Base-by-base conservation (phyloP, 1,140 invertebrate species). In the Leptinotarsa texana region DNA sequence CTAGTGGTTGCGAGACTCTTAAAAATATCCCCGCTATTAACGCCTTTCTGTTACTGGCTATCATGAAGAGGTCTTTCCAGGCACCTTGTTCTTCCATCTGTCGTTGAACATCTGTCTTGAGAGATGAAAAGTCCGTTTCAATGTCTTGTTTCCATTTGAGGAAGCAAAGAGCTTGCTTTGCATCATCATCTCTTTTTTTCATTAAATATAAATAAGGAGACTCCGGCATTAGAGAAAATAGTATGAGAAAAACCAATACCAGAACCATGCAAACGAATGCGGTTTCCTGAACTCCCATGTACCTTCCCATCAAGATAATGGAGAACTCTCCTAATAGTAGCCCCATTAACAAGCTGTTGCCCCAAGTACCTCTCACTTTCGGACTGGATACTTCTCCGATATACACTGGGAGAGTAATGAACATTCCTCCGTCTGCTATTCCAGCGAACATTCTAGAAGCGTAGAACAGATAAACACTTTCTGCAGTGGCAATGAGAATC, bases 381-480 rank as follows among this genome's bases (percentile, higher is more conserved):
- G 90, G 84, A 71, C 91, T 88, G 33, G 92, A 86, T 57, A 93
- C 87, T 86, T 92, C 90, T 73, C 89, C 88, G 33, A 92, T 84
- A 79, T 90, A 92, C 81, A 92, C 88, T 0, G 90, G 89, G 15
- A 83, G 65, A 4, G 79, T 73, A 5, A 77, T 70, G 63, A 81
- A 83, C 42, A 80, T 68, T 27, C 77, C 76, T 13, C 76, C 81
- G 68, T 84, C 81, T 15, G 72, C 80, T 2, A 84, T 68, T 48
- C 84, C 84, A 42, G 72, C 65, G 13, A 79, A 70, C 51, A 80
- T 72, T 71, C 79, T 74, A 2, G 75, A 74, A 8, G 79, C 66
- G 69, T 78, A 82, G n/a, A 80, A 77, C 15, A 79, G n/a, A n/a
- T 75, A 73, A 13, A 78, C 69, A n/a, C 71, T 74, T 72, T 68